phyloP scores from a whole-genome alignment of 2,113 vertebrate genomes.

The Nothocercus julius region DNA sequence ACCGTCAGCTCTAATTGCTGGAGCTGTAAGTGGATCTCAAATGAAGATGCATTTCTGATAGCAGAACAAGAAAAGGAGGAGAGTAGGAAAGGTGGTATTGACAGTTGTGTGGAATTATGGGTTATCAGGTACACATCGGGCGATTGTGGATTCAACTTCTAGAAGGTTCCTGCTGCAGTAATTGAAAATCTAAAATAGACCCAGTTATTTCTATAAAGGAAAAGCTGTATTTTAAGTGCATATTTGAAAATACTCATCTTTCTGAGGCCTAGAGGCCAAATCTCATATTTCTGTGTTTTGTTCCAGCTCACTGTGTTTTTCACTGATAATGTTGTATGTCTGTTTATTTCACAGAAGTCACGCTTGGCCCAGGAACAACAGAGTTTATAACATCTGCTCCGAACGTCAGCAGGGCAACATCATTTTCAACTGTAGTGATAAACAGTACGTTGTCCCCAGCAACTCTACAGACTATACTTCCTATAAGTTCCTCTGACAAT shows the following conservation, averaged over 20 bases:
- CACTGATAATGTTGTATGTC: constrained; percentile 28
- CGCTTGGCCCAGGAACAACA: constrained; percentile 59
- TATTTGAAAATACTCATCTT: background rate
- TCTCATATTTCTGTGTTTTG: background rate
- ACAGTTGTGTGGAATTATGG: background rate
- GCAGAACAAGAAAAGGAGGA: background rate
- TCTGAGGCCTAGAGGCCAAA: background rate
- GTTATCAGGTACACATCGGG: background rate
- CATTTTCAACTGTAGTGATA: constrained; percentile 65
- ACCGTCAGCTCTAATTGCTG: constrained; percentile 26
- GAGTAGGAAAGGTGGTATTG: background rate
- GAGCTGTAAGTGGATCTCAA: constrained; percentile 28
- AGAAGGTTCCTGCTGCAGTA: constrained; percentile 27
- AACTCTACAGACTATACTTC: constrained; percentile 80
- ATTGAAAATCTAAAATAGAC: constrained; percentile 18
- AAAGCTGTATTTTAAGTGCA: background rate
- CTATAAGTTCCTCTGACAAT: constrained; percentile 86
- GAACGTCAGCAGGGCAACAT: constrained; percentile 65
- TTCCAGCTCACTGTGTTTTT: constrained; percentile 11
- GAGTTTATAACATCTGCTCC: constrained; percentile 73
- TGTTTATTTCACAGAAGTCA: constrained; percentile 76
- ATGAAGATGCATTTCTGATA: constrained; percentile 18
- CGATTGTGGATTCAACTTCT: constrained; percentile 4
- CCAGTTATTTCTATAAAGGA: constrained; percentile 9
- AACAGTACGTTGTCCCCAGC: constrained; percentile 74